phyloP scores from a whole-genome alignment of 2,113 vertebrate species.

The Arizona elegans region DNA sequence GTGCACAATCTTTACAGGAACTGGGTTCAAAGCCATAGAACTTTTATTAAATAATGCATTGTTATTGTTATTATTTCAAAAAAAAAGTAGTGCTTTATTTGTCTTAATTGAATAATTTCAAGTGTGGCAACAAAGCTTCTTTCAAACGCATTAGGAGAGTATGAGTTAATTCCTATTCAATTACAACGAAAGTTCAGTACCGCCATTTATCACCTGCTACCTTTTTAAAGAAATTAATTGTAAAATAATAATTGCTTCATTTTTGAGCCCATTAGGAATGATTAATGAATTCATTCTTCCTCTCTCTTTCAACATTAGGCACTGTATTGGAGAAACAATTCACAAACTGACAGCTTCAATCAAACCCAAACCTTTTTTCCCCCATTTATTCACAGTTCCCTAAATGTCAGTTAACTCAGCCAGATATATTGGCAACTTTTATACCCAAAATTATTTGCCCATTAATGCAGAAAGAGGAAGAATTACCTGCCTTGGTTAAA shows the following conservation, averaged over 20 bases:
- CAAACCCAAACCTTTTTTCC: neutral
- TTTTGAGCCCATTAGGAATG: slow-evolving; percentile 8
- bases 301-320: neutral
- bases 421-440: neutral
- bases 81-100: neutral
- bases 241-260: slow-evolving; percentile 33
- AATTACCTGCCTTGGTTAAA: neutral
- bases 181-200: slow-evolving; percentile 6
- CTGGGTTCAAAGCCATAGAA: neutral
- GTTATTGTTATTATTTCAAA: neutral
- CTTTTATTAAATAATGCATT: neutral
- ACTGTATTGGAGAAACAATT: neutral
- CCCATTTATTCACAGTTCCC: neutral
- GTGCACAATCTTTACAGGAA: neutral
- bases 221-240: slow-evolving; percentile 27
- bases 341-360: neutral
- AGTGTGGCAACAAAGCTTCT: slow-evolving; percentile 1
- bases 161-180: slow-evolving; percentile 38
- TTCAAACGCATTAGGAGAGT: slow-evolving; percentile 24
- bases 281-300: neutral
- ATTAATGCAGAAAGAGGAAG: neutral
- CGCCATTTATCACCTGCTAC: slow-evolving; percentile 13
- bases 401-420: neutral
- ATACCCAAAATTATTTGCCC: neutral
- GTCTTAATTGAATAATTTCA: neutral